phyloP scores from a whole-genome alignment of 2,113 vertebrate genomes.

The Anhinga anhinga region DNA sequence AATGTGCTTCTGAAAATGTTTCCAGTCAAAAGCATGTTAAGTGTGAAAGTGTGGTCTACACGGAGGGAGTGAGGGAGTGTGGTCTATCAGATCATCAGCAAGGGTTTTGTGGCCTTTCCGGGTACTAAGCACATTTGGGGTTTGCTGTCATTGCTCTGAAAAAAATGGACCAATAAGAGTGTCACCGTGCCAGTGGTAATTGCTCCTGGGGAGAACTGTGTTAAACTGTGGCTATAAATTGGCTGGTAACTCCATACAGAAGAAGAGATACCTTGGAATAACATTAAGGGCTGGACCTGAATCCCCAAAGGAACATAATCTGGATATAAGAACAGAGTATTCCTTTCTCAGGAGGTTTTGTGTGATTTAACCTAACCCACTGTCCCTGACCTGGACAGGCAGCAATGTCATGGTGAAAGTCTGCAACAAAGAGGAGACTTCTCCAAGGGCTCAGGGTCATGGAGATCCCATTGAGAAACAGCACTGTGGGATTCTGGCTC shows the following conservation, averaged over 20 bases:
- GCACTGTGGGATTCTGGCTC: background rate
- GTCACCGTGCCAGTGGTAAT: background rate
- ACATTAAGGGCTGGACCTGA: background rate
- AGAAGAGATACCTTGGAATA: background rate
- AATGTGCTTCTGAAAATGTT: conserved; percentile 68
- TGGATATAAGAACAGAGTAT: background rate
- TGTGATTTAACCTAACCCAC: background rate
- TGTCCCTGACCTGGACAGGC: background rate
- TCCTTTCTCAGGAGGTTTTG: background rate
- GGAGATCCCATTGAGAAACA: background rate
- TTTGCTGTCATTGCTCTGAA: background rate
- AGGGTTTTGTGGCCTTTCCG: background rate
- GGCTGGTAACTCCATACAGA: background rate
- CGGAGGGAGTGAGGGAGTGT: background rate
- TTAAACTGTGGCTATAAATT: background rate
- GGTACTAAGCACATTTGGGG: background rate
- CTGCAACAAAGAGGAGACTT: background rate
- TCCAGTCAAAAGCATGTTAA: conserved; percentile 47
- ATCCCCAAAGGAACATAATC: background rate
- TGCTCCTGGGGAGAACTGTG: background rate
- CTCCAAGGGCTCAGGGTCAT: background rate
- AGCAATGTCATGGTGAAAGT: background rate
- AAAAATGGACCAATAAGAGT: background rate
- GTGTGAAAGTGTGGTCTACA: conserved; percentile 55
- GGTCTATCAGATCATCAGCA: conserved; percentile 33